Percentiles rank a stretch among this genome's conserved stretches.
phyloP scores from a whole-genome alignment of 2,797 vertebrate species.

The Agapornis canus region DNA sequence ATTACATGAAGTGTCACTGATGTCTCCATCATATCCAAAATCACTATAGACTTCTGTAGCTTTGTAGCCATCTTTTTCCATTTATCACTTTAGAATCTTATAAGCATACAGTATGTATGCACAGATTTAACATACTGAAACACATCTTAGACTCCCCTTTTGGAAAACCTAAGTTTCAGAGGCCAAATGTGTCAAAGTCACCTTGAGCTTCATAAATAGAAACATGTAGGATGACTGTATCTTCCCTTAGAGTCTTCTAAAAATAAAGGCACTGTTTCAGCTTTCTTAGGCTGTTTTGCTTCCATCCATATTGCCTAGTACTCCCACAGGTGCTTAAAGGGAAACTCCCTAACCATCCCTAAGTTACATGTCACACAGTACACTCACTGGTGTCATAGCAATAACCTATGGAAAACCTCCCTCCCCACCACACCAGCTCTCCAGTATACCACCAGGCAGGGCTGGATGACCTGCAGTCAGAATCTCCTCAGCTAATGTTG shows the following conservation, averaged over 20 bases:
- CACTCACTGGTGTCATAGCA: background rate
- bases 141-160: background rate
- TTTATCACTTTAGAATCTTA: conserved; percentile 1
- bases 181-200: background rate
- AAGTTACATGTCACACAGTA: background rate
- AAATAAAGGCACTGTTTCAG: background rate
- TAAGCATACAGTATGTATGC: background rate
- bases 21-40: conserved; percentile 47
- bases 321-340: background rate
- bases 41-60: background rate
- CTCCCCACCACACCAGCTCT: background rate
- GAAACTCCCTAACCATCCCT: background rate
- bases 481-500: background rate
- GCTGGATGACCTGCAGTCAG: background rate
- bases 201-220: background rate
- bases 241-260: background rate
- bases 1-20: conserved; percentile 31
- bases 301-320: background rate
- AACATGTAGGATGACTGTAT: rapidly evolving
- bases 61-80: conserved; percentile 16
- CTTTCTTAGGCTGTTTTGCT: background rate
- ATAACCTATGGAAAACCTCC: background rate
- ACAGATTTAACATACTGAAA: background rate
- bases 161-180: background rate
- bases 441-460: background rate